phyloP scores from a whole-genome alignment of 2,888 invertebrate genomes.

The Sturmia bella region DNA sequence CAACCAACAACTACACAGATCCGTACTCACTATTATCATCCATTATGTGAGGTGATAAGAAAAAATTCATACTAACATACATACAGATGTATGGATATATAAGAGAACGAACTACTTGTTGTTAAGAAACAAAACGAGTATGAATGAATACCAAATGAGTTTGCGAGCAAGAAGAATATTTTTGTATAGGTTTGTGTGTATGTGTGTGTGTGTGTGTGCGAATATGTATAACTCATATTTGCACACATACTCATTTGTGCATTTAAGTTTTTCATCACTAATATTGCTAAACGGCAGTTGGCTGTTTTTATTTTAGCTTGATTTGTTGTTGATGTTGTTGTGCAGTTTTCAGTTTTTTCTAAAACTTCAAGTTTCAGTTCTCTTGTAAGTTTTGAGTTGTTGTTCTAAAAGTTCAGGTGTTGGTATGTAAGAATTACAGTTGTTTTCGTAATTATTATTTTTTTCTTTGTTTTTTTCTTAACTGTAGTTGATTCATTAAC shows the following conservation, averaged over 20 bases:
- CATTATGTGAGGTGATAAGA: background rate
- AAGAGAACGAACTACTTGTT: no score
- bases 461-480: no score
- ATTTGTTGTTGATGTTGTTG: background rate
- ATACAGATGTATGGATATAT: no score
- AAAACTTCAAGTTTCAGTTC: background rate
- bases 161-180: background rate
- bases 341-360: no score
- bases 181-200: no score
- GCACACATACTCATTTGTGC: background rate
- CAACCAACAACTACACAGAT: background rate
- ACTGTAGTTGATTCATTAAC: no score
- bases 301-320: slow-evolving; percentile 17
- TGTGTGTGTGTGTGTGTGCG: background rate
- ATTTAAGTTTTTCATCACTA: slow-evolving; percentile 48
- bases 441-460: no score
- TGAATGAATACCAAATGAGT: background rate
- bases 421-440: no score
- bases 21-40: background rate
- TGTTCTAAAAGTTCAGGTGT: no score
- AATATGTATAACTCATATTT: background rate
- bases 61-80: no score
- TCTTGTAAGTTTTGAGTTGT: no score
- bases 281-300: slow-evolving; percentile 44
- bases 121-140: background rate